Base-by-base conservation (phyloP, 2,888 invertebrate species). In the Sminthurinus aureus region DNA sequence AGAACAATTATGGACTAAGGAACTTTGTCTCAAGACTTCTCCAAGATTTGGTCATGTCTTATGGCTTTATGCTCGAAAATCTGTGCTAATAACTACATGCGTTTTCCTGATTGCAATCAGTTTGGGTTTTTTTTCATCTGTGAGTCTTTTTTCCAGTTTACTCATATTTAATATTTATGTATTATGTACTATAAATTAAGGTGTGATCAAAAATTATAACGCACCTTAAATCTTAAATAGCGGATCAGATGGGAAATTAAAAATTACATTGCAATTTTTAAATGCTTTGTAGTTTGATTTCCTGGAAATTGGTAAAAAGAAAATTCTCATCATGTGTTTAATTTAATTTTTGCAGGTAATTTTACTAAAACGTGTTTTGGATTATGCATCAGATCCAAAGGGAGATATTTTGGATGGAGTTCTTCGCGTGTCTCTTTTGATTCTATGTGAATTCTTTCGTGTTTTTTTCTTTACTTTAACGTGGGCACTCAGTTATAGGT, bases 1-100 rank as follows among this genome's bases (percentile, higher is more conserved):
- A 64, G 92, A 92, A 86, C 89, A 90, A 82, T 88, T 92, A 69
- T 93, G 93, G 93, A 90, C 91, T 80, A 90, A 91, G 79, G 92
- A 93, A 87, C 86, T 92, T 24, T 78, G 75, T 18, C 74, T 81
- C 66, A 89, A 88, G 82, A 89, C 90, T 74, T 92, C 92, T 0
- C 90, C 90, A 15, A 89, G 90, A 20, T 90, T 93, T 84, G 89
- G 90, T 0, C 88, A 89, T 58, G 92, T 91, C 2, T 90, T 91
- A 3, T 91, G 92, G 91, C 90, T 90, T 87, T 92, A 92, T 86
- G 90, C 91, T 75, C 89, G 91, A 79, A 92, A 91, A 15, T 90
- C 92, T 75, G 88, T 92, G 71, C 88, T 91, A 13, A 81, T 91
- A 38, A 90, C 91, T 11, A 90, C 91, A 69, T 79, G 91, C 22